Conservation (phyloP, 64 coral and sea anemone species). For the Montipora foliosa region DNA sequence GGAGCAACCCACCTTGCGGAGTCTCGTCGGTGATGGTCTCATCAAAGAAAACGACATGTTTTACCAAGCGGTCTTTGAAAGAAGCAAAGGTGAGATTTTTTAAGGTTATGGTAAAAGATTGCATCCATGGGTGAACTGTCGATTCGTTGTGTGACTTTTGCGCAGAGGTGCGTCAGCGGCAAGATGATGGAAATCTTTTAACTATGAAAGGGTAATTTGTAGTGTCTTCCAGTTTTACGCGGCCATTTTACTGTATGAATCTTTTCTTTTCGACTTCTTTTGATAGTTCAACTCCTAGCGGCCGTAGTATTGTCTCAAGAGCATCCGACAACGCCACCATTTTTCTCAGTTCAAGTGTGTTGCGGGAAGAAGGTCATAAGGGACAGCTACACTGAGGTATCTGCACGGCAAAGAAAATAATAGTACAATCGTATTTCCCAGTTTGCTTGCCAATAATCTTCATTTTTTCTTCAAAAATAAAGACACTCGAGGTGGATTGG, state of each 20-base stretch:
- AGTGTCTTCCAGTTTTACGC: too few relatives aligned
- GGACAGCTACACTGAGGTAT: constrained; percentile 51
- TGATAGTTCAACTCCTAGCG: constrained; percentile 72
- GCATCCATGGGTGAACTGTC: not conserved
- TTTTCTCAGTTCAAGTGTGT: constrained; percentile 61
- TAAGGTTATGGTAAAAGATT: not conserved
- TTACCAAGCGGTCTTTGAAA: constrained; percentile 83
- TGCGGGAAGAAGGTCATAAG: constrained; percentile 40
- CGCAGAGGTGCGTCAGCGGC: too few relatives aligned
- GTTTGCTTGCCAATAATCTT: too few relatives aligned
- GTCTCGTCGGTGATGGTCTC: constrained; percentile 56
- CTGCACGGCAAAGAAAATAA: not conserved
- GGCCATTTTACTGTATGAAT: not conserved
- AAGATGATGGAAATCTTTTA: too few relatives aligned
- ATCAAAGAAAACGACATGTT: constrained; percentile 86
- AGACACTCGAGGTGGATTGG: not conserved
- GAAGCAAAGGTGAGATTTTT: constrained; percentile 51
- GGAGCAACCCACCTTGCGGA: constrained; percentile 66
- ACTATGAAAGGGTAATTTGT: too few relatives aligned
- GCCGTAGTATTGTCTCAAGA: constrained; percentile 76
- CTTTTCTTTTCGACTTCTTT: not conserved
- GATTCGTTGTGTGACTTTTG: too few relatives aligned
- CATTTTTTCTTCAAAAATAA: too few relatives aligned
- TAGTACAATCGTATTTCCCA: too few relatives aligned
- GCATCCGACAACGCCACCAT: constrained; percentile 85